Conservation (phyloP, 1,140 invertebrate species). For the Macrostomum lignano region DNA sequence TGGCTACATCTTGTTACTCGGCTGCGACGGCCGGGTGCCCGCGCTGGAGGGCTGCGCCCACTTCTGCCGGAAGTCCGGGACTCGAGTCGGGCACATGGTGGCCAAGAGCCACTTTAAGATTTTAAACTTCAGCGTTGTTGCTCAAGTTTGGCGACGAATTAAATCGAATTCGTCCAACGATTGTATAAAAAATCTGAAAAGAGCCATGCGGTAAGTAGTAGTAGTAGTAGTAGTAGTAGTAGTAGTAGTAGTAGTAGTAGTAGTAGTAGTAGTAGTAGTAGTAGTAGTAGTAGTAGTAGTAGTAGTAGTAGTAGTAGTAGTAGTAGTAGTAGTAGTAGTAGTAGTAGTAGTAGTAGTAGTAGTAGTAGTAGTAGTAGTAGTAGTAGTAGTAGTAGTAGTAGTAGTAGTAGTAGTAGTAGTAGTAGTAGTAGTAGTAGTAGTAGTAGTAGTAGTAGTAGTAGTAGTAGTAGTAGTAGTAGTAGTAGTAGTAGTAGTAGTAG, state of each 20-base stretch:
- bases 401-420: conserved; percentile 8
- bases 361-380: conserved; percentile 8
- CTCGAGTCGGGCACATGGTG: too few relatives aligned
- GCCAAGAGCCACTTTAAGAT: too few relatives aligned
- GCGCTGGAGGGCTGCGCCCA: too few relatives aligned
- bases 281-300: conserved; percentile 8
- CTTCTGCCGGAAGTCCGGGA: too few relatives aligned
- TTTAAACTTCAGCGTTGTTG: too few relatives aligned
- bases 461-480: conserved; percentile 7
- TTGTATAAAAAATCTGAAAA: too few relatives aligned
- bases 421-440: conserved; percentile 8
- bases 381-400: conserved; percentile 8
- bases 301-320: conserved; percentile 8
- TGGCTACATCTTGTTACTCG: too few relatives aligned
- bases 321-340: conserved; percentile 7
- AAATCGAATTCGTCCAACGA: too few relatives aligned
- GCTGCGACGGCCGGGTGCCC: too few relatives aligned
- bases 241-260: conserved; percentile 8
- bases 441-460: conserved; percentile 8
- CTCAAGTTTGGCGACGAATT: too few relatives aligned
- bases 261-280: conserved; percentile 8
- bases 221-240: conserved; percentile 8
- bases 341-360: conserved; percentile 8
- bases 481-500: conserved; percentile 7
- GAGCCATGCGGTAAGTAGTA: too few relatives aligned